A percentile compares a stretch with the other conserved stretches of the same genome.
Evolutionary conservation across 2,113 vertebrate genomes (phyloP).

Genomic region (Aegotheles bennettii): DNA sequence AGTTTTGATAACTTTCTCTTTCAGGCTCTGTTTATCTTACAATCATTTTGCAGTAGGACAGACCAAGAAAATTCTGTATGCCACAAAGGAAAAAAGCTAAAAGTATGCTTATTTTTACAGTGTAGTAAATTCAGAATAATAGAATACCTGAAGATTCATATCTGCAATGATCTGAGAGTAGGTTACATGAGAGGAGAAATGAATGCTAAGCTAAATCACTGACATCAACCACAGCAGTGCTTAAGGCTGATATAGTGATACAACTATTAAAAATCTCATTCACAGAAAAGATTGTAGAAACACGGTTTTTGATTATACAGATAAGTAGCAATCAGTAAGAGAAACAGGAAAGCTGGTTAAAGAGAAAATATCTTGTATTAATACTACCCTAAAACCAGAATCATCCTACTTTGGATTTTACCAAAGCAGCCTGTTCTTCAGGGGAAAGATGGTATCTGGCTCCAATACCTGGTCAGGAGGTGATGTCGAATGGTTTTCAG

Average conservation of each 20-base stretch:
- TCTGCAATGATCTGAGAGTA: background rate
- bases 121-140: background rate
- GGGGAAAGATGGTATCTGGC: background rate
- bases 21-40: background rate
- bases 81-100: background rate
- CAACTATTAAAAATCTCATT: background rate
- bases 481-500: constrained; percentile 86
- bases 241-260: background rate
- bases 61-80: background rate
- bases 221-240: background rate
- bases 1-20: background rate
- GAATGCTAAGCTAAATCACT: background rate
- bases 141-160: background rate
- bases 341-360: background rate
- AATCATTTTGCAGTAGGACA: background rate
- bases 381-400: background rate
- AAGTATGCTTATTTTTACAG: background rate
- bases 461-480: constrained; percentile 82
- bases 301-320: background rate
- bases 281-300: background rate
- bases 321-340: background rate
- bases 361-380: background rate
- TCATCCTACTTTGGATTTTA: background rate
- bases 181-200: background rate
- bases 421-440: background rate